Evolutionary conservation across 2,113 vertebrate species (phyloP), one percentile per base, ranked within the genome.

Genomic region (Nanorana parkeri): DNA sequence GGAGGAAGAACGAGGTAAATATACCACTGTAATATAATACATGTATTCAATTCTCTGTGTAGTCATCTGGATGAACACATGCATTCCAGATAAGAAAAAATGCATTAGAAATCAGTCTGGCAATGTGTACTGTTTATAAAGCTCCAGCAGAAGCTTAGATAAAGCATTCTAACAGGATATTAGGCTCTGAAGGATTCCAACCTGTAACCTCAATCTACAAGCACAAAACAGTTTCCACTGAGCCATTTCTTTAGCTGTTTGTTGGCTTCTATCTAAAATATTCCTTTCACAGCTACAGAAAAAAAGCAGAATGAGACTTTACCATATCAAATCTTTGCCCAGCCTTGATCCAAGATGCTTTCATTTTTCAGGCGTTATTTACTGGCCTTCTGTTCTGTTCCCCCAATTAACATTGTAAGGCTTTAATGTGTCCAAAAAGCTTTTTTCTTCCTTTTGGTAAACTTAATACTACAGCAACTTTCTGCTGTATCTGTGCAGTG

Each of bases 201-300:
- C 68, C 58, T 65, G 68, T 73, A 73, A 55, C 60, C 68, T 65
- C 47, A 54, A 65, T 73, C 68, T 72, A 63, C 20, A 63, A 73
- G 23, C 56, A 41, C 17, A 63, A 41, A 13, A 16, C 29, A 20
- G 8, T 36, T 61, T 51, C 66, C 26, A 72, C 51, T 47, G 26
- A 80, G 56, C 58, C 20, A 76, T 36, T 17, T 21, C 32, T 24
- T 21, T 29, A 54, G 21, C 51, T 69, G 29, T 16, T 47, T 6
- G 2, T 17, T 47, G 36, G 17, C 47, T 28, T 21, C 19, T 63
- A 32, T 51, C 6, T 61, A 52, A 61, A 63, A 71, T 28, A 63
- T 28, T 69, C 17, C 10, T 13, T 20, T 26, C 1, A 21, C 3
- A 28, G 19, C 54, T 71, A 72, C 23, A 63, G 24, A 20, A 72